These are phyloP conservation scores for Chaenodraco wilsoni DNA, from an alignment of 2,797 vertebrate species.

Conservation along the genomic window DNA sequence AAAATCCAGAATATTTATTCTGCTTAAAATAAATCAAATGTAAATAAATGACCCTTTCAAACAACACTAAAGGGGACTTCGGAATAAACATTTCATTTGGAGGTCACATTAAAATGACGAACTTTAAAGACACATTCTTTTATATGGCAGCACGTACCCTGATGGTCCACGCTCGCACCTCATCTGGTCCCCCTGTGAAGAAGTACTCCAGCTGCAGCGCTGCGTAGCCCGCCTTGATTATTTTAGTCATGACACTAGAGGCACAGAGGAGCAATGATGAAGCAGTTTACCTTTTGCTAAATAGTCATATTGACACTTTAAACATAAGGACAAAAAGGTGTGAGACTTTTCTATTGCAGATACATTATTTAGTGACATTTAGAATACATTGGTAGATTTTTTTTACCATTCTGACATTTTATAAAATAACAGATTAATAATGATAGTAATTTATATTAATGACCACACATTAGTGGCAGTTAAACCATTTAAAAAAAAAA, in stretches of 20 bases:
- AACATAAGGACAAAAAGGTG: not conserved
- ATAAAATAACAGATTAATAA: not conserved
- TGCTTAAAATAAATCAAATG: not conserved
- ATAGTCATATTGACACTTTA: too few species aligned
- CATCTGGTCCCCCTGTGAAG: conserved; percentile 98
- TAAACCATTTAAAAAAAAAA: not conserved
- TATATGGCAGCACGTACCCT: conserved; percentile 71
- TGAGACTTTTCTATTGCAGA: not conserved
- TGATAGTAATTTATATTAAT: not conserved
- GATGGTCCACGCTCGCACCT: conserved; percentile 99
- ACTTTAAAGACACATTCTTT: not conserved
- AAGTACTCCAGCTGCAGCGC: conserved; percentile 99
- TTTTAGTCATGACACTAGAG: conserved; percentile 94
- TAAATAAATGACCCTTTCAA: not conserved
- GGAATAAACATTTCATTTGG: not conserved
- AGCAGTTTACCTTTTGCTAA: too few species aligned
- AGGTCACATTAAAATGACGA: not conserved
- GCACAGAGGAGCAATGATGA: conserved; percentile 10
- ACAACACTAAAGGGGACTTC: not conserved
- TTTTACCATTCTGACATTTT: conserved; percentile 1
- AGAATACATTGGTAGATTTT: not conserved
- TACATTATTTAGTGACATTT: not conserved
- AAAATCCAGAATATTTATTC: not conserved
- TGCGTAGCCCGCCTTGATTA: conserved; percentile 96
- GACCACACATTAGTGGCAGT: not conserved